phyloP scores from a whole-genome alignment of 2,888 invertebrate genomes.

The Podabrus alpinus region DNA sequence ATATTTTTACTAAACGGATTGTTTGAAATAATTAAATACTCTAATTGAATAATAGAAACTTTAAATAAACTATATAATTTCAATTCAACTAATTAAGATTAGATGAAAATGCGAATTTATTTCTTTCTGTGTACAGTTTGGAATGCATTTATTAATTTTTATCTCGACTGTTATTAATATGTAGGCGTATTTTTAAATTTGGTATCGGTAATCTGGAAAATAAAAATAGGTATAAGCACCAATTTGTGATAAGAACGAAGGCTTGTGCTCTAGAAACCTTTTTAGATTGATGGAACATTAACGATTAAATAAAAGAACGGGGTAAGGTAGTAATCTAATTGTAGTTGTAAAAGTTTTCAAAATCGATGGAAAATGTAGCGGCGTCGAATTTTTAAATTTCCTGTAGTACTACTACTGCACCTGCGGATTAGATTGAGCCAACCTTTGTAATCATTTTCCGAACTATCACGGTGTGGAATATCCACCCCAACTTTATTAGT shows the following conservation, averaged over 20 bases:
- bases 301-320: background rate
- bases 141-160: background rate
- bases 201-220: background rate
- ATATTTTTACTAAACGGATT: too few relatives aligned
- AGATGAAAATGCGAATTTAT: too few relatives aligned
- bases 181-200: background rate
- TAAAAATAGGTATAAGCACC: background rate
- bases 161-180: background rate
- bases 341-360: background rate
- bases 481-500: slow-evolving; percentile 3
- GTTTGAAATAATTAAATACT: too few relatives aligned
- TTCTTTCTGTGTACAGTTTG: too few relatives aligned
- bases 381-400: background rate
- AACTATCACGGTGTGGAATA: slow-evolving; percentile 3
- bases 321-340: background rate
- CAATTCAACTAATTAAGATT: too few relatives aligned
- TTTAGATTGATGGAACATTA: background rate
- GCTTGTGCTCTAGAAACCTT: background rate
- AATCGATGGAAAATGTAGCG: background rate
- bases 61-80: too few relatives aligned
- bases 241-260: background rate
- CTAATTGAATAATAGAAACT: too few relatives aligned
- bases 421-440: slow-evolving; percentile 20
- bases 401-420: slow-evolving; percentile 1
- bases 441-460: slow-evolving; percentile 11